phyloP scores from a whole-genome alignment of 35 echinoderm and acorn worm species.

The Apostichopus californicus region DNA sequence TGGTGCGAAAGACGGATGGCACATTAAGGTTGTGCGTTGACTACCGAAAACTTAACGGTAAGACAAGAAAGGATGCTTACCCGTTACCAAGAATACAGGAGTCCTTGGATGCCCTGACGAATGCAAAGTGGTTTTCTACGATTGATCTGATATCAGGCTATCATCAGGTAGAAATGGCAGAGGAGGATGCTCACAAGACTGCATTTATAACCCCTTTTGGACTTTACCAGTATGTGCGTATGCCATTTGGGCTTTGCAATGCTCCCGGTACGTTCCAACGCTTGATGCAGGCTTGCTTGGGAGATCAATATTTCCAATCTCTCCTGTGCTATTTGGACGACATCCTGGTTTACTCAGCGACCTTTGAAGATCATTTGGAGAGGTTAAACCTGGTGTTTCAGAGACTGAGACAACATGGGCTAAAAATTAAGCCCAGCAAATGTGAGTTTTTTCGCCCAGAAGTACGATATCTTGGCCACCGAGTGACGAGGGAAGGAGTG shows the following conservation, averaged over 20 bases:
- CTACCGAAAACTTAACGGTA: slow-evolving; percentile 40
- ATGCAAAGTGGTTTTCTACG: slow-evolving; percentile 33
- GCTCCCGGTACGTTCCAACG: no score
- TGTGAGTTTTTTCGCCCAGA: slow-evolving; percentile 40
- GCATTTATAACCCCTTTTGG: not conserved
- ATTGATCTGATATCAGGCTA: slow-evolving; percentile 42
- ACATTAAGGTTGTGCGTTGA: slow-evolving; percentile 56
- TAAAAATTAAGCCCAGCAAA: slow-evolving; percentile 46
- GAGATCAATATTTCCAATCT: not conserved
- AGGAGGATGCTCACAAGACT: slow-evolving; percentile 26
- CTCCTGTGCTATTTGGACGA: slow-evolving; percentile 54
- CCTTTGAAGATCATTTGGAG: slow-evolving; percentile 55
- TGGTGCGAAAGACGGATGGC: slow-evolving; percentile 46
- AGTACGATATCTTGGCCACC: slow-evolving; percentile 33
- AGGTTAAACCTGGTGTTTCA: slow-evolving; percentile 39
- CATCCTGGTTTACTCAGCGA: slow-evolving; percentile 37
- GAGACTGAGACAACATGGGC: slow-evolving; percentile 33
- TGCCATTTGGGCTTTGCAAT: no score
- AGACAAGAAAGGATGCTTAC: slow-evolving; percentile 44
- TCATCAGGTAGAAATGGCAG: slow-evolving; percentile 53
- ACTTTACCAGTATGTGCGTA: not conserved
- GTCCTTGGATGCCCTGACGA: slow-evolving; percentile 42
- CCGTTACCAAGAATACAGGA: slow-evolving; percentile 48
- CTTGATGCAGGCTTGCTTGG: not conserved
- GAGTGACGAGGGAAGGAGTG: not conserved